phyloP scores from a whole-genome alignment of 2,888 invertebrate genomes.

The Augiades crinisus region DNA sequence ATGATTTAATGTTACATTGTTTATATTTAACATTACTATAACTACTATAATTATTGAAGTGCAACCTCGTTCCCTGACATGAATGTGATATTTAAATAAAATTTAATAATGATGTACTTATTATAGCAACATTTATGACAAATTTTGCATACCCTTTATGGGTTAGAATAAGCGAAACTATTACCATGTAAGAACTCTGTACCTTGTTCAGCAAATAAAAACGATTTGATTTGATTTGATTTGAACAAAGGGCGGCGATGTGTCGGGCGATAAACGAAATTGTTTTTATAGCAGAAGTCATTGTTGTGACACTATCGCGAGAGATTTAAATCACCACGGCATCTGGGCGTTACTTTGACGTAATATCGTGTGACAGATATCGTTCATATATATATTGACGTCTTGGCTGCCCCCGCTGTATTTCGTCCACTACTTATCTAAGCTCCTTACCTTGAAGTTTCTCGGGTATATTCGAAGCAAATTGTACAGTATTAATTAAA shows the following conservation, averaged over 20 bases:
- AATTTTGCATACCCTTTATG: no score
- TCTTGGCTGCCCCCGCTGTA: slow-evolving; percentile 61
- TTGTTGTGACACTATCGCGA: slow-evolving; percentile 63
- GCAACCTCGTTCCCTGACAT: no score
- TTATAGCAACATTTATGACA: no score
- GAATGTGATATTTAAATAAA: no score
- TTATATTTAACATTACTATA: no score
- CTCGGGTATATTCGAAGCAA: slow-evolving; percentile 55
- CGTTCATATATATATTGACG: slow-evolving; percentile 76
- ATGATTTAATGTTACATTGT: no score
- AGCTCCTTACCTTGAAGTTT: slow-evolving; percentile 76
- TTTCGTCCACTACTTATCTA: slow-evolving; percentile 75
- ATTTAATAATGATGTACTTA: no score
- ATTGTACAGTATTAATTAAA: slow-evolving; percentile 48
- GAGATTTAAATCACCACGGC: slow-evolving; percentile 70
- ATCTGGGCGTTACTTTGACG: slow-evolving; percentile 79
- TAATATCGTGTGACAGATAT: slow-evolving; percentile 73
- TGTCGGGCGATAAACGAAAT: slow-evolving; percentile 18
- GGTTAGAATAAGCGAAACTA: no score
- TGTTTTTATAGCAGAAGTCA: slow-evolving; percentile 50
- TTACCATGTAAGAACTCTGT: no score
- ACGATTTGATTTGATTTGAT: no score
- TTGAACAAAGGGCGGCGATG: slow-evolving; percentile 6
- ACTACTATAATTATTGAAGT: no score
- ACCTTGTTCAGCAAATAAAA: no score